Conservation (phyloP, 2,888 invertebrate genomes). For the Leucoma salicis region DNA sequence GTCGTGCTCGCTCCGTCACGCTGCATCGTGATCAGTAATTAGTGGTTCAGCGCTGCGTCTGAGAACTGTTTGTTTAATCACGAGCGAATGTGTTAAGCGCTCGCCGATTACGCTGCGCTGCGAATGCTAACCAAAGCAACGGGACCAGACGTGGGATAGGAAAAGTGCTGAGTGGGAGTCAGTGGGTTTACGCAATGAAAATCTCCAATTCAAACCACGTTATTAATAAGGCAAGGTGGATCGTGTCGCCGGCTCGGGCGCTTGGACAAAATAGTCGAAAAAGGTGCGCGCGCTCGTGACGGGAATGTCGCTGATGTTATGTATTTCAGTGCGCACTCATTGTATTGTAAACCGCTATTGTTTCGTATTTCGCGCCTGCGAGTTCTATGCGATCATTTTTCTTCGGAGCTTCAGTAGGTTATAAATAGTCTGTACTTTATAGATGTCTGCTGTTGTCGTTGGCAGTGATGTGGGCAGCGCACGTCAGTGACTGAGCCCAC, state of each 20-base stretch:
- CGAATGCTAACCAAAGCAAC: conserved; percentile 44
- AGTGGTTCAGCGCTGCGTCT: conserved; percentile 55
- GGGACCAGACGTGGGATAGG: conserved; percentile 10
- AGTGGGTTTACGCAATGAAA: too few relatives aligned
- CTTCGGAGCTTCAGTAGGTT: not conserved
- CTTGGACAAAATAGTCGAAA: conserved; percentile 73
- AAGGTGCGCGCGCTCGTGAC: conserved; percentile 76
- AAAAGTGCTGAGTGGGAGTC: too few relatives aligned
- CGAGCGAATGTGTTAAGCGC: conserved; percentile 60
- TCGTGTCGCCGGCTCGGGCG: conserved; percentile 10
- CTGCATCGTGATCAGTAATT: conserved; percentile 61
- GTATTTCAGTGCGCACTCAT: conserved; percentile 71
- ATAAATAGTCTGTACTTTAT: too few relatives aligned
- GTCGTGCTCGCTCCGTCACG: conserved; percentile 51
- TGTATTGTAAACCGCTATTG: conserved; percentile 79
- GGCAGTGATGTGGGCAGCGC: not conserved
- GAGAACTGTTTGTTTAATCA: conserved; percentile 53
- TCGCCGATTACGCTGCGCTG: conserved; percentile 31
- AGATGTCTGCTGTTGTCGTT: not conserved
- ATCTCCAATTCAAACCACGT: conserved; percentile 72
- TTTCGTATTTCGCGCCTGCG: conserved; percentile 75
- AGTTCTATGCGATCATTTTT: not conserved
- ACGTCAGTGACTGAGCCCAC: too few relatives aligned
- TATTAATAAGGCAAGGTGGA: conserved; percentile 63
- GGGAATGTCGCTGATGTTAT: conserved; percentile 72